Conservation (phyloP, 2,797 vertebrate species). For the Premnoplex brunnescens region DNA sequence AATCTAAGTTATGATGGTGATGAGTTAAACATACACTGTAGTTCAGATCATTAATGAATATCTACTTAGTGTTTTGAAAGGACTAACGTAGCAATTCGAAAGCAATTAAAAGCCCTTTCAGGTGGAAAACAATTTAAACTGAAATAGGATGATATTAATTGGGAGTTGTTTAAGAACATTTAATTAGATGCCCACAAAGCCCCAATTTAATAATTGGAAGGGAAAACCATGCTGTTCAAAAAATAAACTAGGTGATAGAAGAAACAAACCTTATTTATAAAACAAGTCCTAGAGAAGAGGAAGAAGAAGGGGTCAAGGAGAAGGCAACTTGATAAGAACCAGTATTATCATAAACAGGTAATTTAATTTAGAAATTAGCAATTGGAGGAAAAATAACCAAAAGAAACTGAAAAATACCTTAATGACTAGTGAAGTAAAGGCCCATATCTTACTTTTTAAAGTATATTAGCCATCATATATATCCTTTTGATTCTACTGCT, state of each 20-base stretch:
- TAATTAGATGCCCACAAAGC: conserved; percentile 16
- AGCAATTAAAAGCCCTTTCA: conserved; percentile 8
- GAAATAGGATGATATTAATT: conserved; percentile 25
- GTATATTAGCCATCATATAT: background rate
- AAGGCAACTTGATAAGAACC: background rate
- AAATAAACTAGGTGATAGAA: background rate
- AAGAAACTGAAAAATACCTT: background rate
- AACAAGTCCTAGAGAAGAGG: background rate
- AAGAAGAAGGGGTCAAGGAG: background rate
- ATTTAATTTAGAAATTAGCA: background rate
- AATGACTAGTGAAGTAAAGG: background rate
- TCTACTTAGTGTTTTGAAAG: background rate
- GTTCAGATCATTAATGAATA: background rate
- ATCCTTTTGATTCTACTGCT: background rate
- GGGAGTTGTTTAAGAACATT: background rate
- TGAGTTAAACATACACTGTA: background rate
- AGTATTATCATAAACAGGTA: background rate
- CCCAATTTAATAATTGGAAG: background rate
- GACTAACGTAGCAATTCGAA: conserved; percentile 4
- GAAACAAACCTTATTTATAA: background rate
- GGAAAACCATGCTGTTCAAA: background rate
- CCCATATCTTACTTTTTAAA: background rate
- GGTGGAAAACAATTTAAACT: conserved; percentile 27
- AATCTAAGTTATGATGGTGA: background rate
- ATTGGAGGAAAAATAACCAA: background rate